These are phyloP conservation scores for Epistrophella euchroma DNA, from an alignment of 2,888 invertebrate species.

Conservation along the genomic window DNA sequence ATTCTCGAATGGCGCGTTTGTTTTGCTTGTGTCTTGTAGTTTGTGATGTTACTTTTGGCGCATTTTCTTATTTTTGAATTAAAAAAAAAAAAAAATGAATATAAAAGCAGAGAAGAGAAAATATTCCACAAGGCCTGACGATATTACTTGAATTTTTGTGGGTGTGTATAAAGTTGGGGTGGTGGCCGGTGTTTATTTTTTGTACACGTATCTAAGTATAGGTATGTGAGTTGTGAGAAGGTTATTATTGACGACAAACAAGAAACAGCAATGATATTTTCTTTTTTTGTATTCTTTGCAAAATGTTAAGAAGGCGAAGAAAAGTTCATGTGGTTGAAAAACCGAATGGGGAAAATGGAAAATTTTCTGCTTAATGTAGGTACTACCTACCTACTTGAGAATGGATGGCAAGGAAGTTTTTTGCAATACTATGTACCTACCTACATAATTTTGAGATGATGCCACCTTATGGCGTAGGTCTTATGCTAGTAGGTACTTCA, in stretches of 20 bases:
- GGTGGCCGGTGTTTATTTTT: slow-evolving; percentile 63
- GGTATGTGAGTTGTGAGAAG: slow-evolving; percentile 45
- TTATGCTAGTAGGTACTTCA: background rate
- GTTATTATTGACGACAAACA: slow-evolving; percentile 32
- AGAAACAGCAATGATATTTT: slow-evolving; percentile 27
- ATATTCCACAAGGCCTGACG: slow-evolving; percentile 68
- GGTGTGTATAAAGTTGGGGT: slow-evolving; percentile 72
- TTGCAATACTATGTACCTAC: slow-evolving; percentile 10
- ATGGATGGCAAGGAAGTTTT: slow-evolving; percentile 37
- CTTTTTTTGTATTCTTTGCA: slow-evolving; percentile 10
- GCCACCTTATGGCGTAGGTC: slow-evolving; percentile 28
- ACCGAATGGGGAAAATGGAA: slow-evolving; percentile 50
- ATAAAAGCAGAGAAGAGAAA: slow-evolving; percentile 42
- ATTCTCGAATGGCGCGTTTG: slow-evolving; percentile 42
- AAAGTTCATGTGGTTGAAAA: slow-evolving; percentile 32
- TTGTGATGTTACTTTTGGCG: slow-evolving; percentile 71
- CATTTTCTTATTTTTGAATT: slow-evolving; percentile 65
- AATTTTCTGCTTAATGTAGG: slow-evolving; percentile 30
- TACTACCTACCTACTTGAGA: slow-evolving; percentile 29
- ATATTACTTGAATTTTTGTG: slow-evolving; percentile 56
- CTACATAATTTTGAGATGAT: background rate
- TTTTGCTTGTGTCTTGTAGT: slow-evolving; percentile 4
- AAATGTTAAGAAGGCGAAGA: slow-evolving; percentile 40
- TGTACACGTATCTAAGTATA: background rate
- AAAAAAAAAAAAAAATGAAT: slow-evolving; percentile 56